These are phyloP conservation scores for Hippocampus abdominalis DNA, from an alignment of 2,113 vertebrate genomes.

Conservation along the genomic window DNA sequence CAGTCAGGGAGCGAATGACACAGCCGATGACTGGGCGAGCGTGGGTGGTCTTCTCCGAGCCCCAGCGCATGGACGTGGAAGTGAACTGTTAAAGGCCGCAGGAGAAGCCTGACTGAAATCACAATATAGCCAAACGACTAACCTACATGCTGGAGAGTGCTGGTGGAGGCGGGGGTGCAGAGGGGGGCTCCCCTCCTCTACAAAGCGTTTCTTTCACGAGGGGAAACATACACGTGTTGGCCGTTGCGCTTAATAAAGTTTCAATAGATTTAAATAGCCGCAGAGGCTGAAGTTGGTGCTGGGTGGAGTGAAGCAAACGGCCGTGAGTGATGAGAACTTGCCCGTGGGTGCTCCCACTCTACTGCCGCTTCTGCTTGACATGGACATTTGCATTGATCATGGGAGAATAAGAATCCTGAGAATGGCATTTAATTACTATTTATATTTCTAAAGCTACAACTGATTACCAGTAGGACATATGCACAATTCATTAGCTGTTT, in stretches of 20 bases:
- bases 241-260: conserved; percentile 56
- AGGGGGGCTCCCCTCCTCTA: conserved; percentile 50
- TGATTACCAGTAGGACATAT: not conserved
- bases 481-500: not conserved
- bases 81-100: conserved; percentile 91
- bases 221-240: conserved; percentile 53
- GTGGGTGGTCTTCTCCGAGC: conserved; percentile 79
- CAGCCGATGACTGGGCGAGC: conserved; percentile 73
- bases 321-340: conserved; percentile 32
- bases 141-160: conserved; percentile 20
- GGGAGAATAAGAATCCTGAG: not conserved
- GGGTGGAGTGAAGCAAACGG: conserved; percentile 33
- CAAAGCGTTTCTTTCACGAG: conserved; percentile 75
- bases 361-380: not conserved
- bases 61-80: conserved; percentile 72
- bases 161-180: conserved; percentile 26
- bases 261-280: conserved; percentile 82
- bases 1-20: conserved; percentile 80
- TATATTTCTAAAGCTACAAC: not conserved
- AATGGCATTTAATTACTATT: not conserved
- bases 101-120: conserved; percentile 91
- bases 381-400: not conserved
- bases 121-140: conserved; percentile 78
- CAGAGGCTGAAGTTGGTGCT: conserved; percentile 27
- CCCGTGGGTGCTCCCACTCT: conserved; percentile 2